Evolutionary conservation across 1,140 invertebrate genomes (phyloP).

Genomic region (Drosophila sproati): DNA sequence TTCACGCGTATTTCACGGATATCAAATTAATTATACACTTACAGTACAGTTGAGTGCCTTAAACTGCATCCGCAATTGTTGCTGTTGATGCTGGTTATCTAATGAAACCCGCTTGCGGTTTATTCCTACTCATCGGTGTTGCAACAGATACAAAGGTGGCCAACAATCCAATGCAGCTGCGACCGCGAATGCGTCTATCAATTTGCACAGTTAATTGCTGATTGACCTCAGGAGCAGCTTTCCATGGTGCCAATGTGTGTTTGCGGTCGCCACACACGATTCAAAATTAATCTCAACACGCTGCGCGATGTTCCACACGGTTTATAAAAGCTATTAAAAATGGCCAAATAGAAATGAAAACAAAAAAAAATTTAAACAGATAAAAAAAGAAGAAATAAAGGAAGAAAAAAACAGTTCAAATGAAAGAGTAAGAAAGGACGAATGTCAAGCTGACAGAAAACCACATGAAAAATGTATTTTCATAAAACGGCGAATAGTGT

Average conservation of each 20-base stretch:
- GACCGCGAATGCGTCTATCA: slow-evolving; percentile 59
- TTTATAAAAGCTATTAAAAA: slow-evolving; percentile 18
- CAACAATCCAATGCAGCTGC: slow-evolving; percentile 17
- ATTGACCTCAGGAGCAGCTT: slow-evolving; percentile 64
- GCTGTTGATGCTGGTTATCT: slow-evolving; percentile 38
- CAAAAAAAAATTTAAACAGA: neutral
- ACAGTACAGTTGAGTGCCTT: slow-evolving; percentile 15
- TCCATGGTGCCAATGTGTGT: slow-evolving; percentile 44
- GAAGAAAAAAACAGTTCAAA: slow-evolving; percentile 2
- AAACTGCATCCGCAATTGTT: neutral
- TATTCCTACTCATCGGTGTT: neutral
- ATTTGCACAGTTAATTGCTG: slow-evolving; percentile 76
- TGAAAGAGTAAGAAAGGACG: neutral
- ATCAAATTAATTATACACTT: slow-evolving; percentile 77
- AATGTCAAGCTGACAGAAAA: slow-evolving; percentile 5
- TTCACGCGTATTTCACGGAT: slow-evolving; percentile 35
- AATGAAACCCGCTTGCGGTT: slow-evolving; percentile 66
- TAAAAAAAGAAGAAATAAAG: neutral
- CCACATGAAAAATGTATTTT: slow-evolving; percentile 59
- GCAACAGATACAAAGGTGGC: slow-evolving; percentile 5
- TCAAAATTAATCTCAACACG: neutral
- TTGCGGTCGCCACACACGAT: slow-evolving; percentile 36
- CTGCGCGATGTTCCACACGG: neutral
- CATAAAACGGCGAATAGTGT: slow-evolving; percentile 48
- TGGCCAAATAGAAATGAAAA: neutral